Conservation (phyloP, 1,140 invertebrate genomes). For the Sarcophaga peregrina region DNA sequence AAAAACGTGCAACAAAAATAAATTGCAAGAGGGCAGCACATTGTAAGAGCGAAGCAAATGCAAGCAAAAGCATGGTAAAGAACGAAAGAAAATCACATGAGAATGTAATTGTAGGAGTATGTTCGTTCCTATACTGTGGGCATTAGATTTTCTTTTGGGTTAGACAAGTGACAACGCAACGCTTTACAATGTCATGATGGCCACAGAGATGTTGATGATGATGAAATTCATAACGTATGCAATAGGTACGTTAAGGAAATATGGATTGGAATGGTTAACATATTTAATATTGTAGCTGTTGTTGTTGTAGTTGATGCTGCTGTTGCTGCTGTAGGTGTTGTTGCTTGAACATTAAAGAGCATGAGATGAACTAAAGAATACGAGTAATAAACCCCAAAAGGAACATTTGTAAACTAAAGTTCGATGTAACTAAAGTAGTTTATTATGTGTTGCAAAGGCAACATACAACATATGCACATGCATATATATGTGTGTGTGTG, state of each 20-base stretch:
- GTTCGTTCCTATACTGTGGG: conserved; percentile 4
- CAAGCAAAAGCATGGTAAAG: background rate
- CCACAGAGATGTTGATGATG: background rate
- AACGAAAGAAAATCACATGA: background rate
- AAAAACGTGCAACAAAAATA: conserved; percentile 15
- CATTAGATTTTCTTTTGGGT: conserved; percentile 30
- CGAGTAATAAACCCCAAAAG: conserved; percentile 36
- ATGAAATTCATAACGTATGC: background rate
- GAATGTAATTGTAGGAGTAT: conserved; percentile 21
- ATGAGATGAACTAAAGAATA: background rate
- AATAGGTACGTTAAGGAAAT: background rate
- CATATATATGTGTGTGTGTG: background rate
- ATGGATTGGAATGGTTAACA: too few species aligned
- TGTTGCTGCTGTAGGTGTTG: background rate
- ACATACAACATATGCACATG: background rate
- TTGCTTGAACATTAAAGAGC: background rate
- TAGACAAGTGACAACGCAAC: conserved; percentile 8
- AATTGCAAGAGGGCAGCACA: conserved; percentile 4
- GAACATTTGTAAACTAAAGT: conserved; percentile 33
- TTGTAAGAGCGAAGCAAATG: background rate
- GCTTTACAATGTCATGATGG: conserved; percentile 2
- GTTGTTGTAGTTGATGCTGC: conserved; percentile 1
- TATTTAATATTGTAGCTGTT: background rate
- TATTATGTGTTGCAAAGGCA: background rate
- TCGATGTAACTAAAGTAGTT: background rate